Conservation (phyloP, 2,113 vertebrate species). For the Daphoenositta chrysoptera region DNA sequence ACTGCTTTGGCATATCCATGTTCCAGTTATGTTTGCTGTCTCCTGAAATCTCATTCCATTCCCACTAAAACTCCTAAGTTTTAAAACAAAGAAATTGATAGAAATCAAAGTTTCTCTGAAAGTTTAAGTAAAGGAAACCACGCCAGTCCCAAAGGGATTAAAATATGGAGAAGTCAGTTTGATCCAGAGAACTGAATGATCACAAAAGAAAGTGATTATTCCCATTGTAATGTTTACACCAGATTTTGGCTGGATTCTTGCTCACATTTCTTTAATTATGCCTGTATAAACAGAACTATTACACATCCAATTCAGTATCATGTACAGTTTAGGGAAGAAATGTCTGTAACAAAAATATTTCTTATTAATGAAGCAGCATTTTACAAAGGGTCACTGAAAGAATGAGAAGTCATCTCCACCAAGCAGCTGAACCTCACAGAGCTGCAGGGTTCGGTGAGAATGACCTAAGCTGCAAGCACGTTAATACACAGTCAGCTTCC, state of each 20-base stretch:
- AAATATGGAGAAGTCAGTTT: not conserved
- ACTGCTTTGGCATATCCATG: not conserved
- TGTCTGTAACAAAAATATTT: not conserved
- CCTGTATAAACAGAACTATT: slow-evolving; percentile 17
- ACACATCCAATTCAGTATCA: not conserved
- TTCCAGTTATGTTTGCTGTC: not conserved
- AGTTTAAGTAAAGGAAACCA: slow-evolving; percentile 27
- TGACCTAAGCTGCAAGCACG: slow-evolving; percentile 1
- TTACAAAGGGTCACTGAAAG: slow-evolving; percentile 42
- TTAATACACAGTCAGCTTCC: slow-evolving; percentile 25
- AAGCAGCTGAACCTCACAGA: slow-evolving; percentile 44
- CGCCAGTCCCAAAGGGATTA: not conserved
- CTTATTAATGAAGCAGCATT: slow-evolving; percentile 21
- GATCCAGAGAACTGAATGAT: not conserved
- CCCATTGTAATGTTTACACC: slow-evolving; percentile 14
- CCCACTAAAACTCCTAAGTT: not conserved
- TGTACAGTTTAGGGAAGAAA: slow-evolving; percentile 13
- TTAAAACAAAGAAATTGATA: not conserved
- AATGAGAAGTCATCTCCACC: slow-evolving; percentile 13
- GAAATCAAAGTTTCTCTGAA: not conserved
- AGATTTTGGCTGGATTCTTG: slow-evolving; percentile 17
- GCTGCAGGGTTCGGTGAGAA: slow-evolving; percentile 39
- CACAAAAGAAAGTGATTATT: slow-evolving; percentile 29
- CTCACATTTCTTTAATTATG: slow-evolving; percentile 37
- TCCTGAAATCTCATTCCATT: not conserved